Percentiles rank a stretch among this genome's conserved stretches.
Conservation (phyloP, 2,888 invertebrate species). For the Arctia plantaginis region DNA sequence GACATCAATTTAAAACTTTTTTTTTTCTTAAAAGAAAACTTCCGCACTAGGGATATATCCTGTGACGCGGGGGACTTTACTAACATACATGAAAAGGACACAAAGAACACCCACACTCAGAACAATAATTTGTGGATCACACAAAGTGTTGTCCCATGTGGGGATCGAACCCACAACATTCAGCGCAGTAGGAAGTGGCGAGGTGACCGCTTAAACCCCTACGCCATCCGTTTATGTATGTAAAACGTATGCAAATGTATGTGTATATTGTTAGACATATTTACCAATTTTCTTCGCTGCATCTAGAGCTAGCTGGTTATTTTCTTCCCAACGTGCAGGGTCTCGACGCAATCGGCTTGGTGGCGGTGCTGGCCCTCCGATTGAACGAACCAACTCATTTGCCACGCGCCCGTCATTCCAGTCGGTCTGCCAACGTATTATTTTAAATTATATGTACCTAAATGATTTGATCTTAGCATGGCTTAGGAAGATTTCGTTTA, state of each 20-base stretch:
- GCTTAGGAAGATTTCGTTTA: background rate
- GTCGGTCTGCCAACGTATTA: constrained; percentile 89
- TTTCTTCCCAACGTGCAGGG: constrained; percentile 92
- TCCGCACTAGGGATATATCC: too few species aligned
- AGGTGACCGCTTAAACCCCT: too few species aligned
- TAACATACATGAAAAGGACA: too few species aligned
- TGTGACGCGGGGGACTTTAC: too few species aligned
- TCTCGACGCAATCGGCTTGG: constrained; percentile 93
- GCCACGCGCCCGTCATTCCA: constrained; percentile 98
- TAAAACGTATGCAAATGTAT: too few species aligned
- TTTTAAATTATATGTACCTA: background rate
- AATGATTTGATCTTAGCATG: background rate
- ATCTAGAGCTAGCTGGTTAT: constrained; percentile 92
- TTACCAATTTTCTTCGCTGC: constrained; percentile 89
- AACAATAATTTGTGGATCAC: too few species aligned
- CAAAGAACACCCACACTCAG: too few species aligned
- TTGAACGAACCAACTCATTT: constrained; percentile 94
- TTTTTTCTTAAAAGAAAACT: too few species aligned
- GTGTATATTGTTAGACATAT: background rate
- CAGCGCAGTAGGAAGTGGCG: too few species aligned
- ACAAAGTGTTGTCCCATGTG: too few species aligned
- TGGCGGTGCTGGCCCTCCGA: constrained; percentile 95
- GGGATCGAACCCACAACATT: too few species aligned
- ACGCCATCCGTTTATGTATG: too few species aligned
- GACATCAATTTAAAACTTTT: background rate